Conservation (phyloP, 2,113 vertebrate genomes). For the Struthio camelus region DNA sequence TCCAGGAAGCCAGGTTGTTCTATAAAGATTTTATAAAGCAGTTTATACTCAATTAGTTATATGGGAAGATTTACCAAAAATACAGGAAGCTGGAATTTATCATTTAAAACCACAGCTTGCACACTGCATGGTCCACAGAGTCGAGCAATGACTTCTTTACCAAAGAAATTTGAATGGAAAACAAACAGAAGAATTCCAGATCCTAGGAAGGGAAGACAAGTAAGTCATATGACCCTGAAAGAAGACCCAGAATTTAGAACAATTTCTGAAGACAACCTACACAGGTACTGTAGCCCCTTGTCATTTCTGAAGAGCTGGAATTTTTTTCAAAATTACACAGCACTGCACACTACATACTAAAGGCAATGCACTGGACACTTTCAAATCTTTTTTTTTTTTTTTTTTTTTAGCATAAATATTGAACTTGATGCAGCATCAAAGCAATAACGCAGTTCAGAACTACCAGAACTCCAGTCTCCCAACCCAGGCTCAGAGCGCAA, state of each 20-base stretch:
- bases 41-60: background rate
- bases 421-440: background rate
- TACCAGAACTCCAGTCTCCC: background rate
- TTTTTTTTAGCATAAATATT: background rate
- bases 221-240: background rate
- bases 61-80: conserved; percentile 84
- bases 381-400: no score
- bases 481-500: background rate
- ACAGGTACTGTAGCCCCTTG: background rate
- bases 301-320: no score
- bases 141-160: conserved; percentile 86
- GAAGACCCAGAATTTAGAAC: background rate
- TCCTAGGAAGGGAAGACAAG: conserved; percentile 72
- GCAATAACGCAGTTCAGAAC: background rate
- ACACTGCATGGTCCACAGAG: conserved; percentile 95
- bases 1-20: background rate
- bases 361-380: background rate
- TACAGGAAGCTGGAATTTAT: conserved; percentile 96
- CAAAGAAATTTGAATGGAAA: conserved; percentile 92
- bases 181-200: conserved; percentile 93
- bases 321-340: background rate
- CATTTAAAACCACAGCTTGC: conserved; percentile 94
- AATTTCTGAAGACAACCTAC: background rate
- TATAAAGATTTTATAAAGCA: background rate
- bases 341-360: background rate